These are phyloP conservation scores for Xerus inauris DNA, from an alignment of 2,113 vertebrate genomes.

Conservation along the genomic window DNA sequence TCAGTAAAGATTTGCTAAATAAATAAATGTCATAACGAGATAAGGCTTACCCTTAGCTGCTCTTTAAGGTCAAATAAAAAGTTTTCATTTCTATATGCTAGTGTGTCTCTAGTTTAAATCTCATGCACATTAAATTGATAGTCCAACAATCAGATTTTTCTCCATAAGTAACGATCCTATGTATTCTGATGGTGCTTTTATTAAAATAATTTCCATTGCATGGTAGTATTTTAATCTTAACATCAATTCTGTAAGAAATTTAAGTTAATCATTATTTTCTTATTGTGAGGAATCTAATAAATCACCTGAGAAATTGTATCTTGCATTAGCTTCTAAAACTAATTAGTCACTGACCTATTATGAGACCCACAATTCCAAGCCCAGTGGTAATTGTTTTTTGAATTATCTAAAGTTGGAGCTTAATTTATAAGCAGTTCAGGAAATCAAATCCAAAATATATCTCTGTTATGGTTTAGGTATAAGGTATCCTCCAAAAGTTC, in stretches of 20 bases:
- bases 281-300: background rate
- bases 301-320: background rate
- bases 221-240: background rate
- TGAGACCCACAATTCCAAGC: background rate
- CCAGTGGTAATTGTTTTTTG: background rate
- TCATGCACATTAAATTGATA: background rate
- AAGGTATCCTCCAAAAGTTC: too few species aligned
- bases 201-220: background rate
- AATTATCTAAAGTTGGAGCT: background rate
- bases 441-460: background rate
- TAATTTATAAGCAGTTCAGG: background rate
- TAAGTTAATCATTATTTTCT: background rate
- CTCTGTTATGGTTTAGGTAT: background rate
- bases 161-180: background rate
- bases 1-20: background rate
- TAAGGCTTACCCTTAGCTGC: background rate
- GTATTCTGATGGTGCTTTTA: background rate
- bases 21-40: background rate
- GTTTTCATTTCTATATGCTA: background rate
- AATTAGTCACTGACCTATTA: background rate
- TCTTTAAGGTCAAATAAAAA: constrained; percentile 13
- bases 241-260: background rate
- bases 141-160: background rate
- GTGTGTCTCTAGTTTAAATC: background rate
- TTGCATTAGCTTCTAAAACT: constrained; percentile 46